Evolutionary conservation across 2,113 vertebrate species (phyloP).

Genomic region (Prolemur simus): DNA sequence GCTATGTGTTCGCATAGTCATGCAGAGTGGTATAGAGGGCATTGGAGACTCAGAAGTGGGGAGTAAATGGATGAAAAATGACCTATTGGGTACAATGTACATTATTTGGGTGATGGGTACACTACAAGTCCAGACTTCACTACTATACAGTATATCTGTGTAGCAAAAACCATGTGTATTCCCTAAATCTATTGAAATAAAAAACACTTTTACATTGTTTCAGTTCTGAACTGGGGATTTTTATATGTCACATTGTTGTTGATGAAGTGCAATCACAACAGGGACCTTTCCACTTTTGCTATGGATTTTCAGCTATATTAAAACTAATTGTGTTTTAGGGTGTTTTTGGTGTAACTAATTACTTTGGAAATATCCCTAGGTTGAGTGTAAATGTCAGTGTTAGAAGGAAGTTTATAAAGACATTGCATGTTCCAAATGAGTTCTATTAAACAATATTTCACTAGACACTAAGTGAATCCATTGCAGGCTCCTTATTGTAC

Average conservation of each 20-base stretch:
- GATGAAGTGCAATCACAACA: neutral
- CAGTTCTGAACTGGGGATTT: neutral
- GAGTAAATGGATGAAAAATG: too few relatives aligned
- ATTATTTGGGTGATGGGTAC: too few relatives aligned
- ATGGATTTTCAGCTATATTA: conserved; percentile 45
- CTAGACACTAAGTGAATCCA: neutral
- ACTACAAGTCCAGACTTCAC: too few relatives aligned
- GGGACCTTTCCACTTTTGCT: neutral
- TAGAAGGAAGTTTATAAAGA: conserved; percentile 43
- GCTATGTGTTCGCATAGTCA: too few relatives aligned
- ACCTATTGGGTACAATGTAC: too few relatives aligned
- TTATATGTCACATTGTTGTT: neutral
- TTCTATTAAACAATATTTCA: conserved; percentile 19
- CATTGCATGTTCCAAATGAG: neutral
- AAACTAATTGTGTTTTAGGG: conserved; percentile 42
- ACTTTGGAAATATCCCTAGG: conserved; percentile 12
- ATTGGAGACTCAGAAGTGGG: too few relatives aligned
- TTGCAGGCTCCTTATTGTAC: neutral
- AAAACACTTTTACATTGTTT: neutral
- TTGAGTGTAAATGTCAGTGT: conserved; percentile 5
- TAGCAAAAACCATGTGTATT: too few relatives aligned
- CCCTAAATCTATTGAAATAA: too few relatives aligned
- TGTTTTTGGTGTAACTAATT: conserved; percentile 49
- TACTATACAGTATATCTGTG: too few relatives aligned
- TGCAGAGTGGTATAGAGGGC: too few relatives aligned